Percentiles rank a stretch among this genome's conserved stretches.
Evolutionary conservation across 2,888 invertebrate species (phyloP).

Genomic region (Xestobium rufovillosum): DNA sequence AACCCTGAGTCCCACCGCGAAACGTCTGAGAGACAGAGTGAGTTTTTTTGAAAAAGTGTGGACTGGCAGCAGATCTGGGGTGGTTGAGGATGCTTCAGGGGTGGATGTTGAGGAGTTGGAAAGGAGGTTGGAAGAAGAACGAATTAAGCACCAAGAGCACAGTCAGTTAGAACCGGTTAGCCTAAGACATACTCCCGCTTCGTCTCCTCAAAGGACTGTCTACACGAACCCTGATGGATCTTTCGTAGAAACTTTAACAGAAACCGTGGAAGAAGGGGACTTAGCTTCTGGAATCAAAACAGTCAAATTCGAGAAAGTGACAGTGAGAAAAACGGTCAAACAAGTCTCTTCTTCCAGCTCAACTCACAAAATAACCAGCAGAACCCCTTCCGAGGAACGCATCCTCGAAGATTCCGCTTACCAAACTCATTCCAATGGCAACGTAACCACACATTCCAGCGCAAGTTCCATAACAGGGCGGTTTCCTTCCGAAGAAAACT

Average conservation of each 20-base stretch:
- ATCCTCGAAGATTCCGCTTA: slow-evolving; percentile 52
- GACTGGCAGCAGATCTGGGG: slow-evolving; percentile 47
- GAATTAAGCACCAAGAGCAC: slow-evolving; percentile 28
- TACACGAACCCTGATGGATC: slow-evolving; percentile 5
- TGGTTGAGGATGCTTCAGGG: slow-evolving; percentile 23
- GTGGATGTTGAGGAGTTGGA: slow-evolving; percentile 33
- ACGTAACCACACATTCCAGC: slow-evolving; percentile 43
- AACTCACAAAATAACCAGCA: slow-evolving; percentile 34
- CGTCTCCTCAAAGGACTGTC: slow-evolving; percentile 22
- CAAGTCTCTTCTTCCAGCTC: slow-evolving; percentile 43
- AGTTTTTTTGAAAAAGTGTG: slow-evolving; percentile 75
- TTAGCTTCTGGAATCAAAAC: slow-evolving; percentile 54
- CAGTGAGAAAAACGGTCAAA: slow-evolving; percentile 55
- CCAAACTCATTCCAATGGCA: slow-evolving; percentile 46
- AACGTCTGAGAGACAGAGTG: slow-evolving; percentile 63
- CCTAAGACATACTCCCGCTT: slow-evolving; percentile 50
- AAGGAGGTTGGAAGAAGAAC: slow-evolving; percentile 29
- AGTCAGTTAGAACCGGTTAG: slow-evolving; percentile 53
- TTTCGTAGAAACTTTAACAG: slow-evolving; percentile 46
- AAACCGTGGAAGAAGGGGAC: slow-evolving; percentile 57
- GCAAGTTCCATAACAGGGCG: slow-evolving; percentile 45
- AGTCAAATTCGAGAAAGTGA: slow-evolving; percentile 66
- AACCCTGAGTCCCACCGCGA: slow-evolving; percentile 37
- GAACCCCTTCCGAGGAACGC: slow-evolving; percentile 51
- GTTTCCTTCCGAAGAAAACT: slow-evolving; percentile 50